Conservation (phyloP, 2,113 vertebrate genomes). For the Coturnix japonica region DNA sequence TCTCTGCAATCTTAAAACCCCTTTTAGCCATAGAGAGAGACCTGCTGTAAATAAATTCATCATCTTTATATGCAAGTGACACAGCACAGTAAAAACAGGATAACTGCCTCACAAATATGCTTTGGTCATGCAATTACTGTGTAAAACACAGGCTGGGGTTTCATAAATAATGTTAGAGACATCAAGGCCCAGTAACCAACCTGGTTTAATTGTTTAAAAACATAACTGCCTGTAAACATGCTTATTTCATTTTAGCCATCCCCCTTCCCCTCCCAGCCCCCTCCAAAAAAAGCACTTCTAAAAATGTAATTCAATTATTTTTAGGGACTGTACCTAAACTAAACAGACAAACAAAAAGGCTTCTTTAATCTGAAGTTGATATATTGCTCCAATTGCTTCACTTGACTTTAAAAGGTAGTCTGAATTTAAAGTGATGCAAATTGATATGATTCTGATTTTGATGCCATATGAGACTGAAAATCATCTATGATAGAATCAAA, state of each 20-base stretch:
- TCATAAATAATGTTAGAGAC: not conserved
- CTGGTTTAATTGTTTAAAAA: slow-evolving; percentile 8
- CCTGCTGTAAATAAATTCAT: not conserved
- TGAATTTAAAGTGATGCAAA: not conserved
- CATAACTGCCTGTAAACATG: not conserved
- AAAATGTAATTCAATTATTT: not conserved
- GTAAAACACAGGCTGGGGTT: not conserved
- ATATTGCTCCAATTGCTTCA: not conserved
- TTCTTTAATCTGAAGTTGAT: not conserved
- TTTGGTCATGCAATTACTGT: slow-evolving; percentile 20
- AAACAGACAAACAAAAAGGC: not conserved
- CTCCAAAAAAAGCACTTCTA: too few relatives aligned
- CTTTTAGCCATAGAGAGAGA: not conserved
- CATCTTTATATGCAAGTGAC: not conserved
- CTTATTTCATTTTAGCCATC: not conserved
- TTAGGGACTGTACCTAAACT: not conserved
- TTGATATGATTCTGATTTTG: not conserved
- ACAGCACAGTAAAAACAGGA: not conserved
- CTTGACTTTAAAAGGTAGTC: not conserved
- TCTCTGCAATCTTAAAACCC: not conserved
- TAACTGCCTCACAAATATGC: slow-evolving; percentile 8
- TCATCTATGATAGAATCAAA: not conserved
- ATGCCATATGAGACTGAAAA: not conserved
- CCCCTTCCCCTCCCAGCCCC: too few relatives aligned
- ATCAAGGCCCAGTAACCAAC: not conserved